phyloP scores from a whole-genome alignment of 2,797 vertebrate genomes.

The Ceryle rudis region DNA sequence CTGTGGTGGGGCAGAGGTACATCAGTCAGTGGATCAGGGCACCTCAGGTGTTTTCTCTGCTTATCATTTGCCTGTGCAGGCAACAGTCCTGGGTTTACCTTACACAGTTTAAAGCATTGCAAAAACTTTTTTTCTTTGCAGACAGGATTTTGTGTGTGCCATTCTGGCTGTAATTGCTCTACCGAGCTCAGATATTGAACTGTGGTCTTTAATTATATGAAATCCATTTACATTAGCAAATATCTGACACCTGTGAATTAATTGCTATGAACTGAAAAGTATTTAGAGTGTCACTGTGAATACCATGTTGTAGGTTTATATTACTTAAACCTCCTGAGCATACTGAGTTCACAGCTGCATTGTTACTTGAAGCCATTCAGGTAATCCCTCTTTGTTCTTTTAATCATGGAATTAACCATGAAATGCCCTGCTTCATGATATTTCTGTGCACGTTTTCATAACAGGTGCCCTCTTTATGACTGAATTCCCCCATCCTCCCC shows the following conservation, averaged over 20 bases:
- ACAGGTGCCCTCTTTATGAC: background rate
- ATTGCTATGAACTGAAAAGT: background rate
- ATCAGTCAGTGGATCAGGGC: rapidly evolving
- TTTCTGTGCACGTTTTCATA: background rate
- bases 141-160: background rate
- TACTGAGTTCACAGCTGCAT: background rate
- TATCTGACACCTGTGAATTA: background rate
- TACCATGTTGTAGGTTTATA: background rate
- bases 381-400: background rate
- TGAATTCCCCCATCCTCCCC: background rate
- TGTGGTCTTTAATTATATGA: background rate
- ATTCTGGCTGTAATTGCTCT: background rate
- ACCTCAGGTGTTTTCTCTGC: background rate
- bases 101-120: background rate
- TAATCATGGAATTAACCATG: background rate
- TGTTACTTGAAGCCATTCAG: background rate
- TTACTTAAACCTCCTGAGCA: background rate
- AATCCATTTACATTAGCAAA: background rate
- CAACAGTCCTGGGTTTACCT: background rate
- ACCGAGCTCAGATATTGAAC: background rate
- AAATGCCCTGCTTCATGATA: background rate
- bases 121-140: background rate
- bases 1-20: rapidly evolving
- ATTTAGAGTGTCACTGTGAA: background rate
- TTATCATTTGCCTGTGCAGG: background rate